Evolutionary conservation across 2,888 invertebrate genomes (phyloP).

Genomic region (Drosophila peninsularis): DNA sequence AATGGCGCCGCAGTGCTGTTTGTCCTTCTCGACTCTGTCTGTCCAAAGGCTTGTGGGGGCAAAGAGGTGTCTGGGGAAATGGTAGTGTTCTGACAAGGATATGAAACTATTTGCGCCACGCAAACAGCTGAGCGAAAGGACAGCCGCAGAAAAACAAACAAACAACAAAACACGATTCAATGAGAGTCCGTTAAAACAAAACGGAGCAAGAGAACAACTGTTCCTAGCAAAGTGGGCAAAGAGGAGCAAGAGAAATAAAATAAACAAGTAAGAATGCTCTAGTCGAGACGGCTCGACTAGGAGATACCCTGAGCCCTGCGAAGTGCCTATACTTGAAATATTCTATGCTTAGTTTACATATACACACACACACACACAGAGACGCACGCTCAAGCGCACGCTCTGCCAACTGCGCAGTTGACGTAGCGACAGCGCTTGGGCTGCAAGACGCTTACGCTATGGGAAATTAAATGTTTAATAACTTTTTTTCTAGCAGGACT

Average conservation of each 20-base stretch:
- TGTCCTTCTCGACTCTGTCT: conserved; percentile 8
- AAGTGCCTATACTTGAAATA: too few species aligned
- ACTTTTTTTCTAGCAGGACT: too few species aligned
- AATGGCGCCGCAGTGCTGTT: conserved; percentile 45
- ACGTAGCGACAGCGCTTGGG: too few species aligned
- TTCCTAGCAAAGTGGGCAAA: conserved; percentile 16
- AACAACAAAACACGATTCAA: conserved; percentile 35
- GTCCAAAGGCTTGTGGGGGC: neutral
- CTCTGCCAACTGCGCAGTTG: too few species aligned
- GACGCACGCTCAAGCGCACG: too few species aligned
- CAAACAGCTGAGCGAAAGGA: conserved; percentile 69
- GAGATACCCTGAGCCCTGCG: too few species aligned
- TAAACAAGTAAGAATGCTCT: too few species aligned
- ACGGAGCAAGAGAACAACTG: conserved; percentile 31
- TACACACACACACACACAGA: too few species aligned
- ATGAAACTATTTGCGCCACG: conserved; percentile 64
- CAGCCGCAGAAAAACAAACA: conserved; percentile 49
- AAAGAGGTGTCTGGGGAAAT: neutral
- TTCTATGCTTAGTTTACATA: too few species aligned
- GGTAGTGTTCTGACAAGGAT: conserved; percentile 30
- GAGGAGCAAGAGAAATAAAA: conserved; percentile 18
- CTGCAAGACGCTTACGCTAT: too few species aligned
- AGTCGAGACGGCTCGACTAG: too few species aligned
- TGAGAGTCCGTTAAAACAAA: conserved; percentile 15
- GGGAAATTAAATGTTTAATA: too few species aligned